These are phyloP conservation scores for Neostethus bicornis DNA, from an alignment of 2,797 vertebrate genomes.

Conservation along the genomic window DNA sequence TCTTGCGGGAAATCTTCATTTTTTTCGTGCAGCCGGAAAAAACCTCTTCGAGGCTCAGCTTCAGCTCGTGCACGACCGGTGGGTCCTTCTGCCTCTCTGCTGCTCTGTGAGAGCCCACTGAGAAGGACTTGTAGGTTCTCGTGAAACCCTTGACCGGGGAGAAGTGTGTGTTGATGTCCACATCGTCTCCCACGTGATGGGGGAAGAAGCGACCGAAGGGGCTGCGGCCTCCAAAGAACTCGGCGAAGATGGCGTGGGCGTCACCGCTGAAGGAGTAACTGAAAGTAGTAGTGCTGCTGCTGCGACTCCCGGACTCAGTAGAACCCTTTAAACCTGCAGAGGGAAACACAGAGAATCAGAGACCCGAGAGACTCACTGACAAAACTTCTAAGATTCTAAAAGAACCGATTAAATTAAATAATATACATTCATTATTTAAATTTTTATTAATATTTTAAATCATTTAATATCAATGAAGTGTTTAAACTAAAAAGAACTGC, in stretches of 20 bases:
- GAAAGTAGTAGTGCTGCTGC: constrained; percentile 86
- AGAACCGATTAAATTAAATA: too few species aligned
- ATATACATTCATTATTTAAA: too few species aligned
- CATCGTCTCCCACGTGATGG: constrained; percentile 85
- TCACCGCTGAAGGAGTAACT: constrained; percentile 96
- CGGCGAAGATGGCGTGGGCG: constrained; percentile 94
- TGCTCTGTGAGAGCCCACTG: constrained; percentile 52
- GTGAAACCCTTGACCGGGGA: constrained; percentile 79
- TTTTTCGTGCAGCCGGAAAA: constrained; percentile 93
- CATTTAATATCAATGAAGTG: too few species aligned
- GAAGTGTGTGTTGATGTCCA: constrained; percentile 94
- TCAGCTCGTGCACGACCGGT: constrained; percentile 92
- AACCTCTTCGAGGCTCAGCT: constrained; percentile 96
- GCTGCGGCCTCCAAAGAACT: constrained; percentile 94
- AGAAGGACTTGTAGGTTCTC: constrained; percentile 73
- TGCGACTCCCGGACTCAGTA: constrained; percentile 72
- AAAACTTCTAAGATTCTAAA: too few species aligned
- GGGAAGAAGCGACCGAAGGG: constrained; percentile 96
- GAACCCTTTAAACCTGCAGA: constrained; percentile 71
- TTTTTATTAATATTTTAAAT: too few species aligned
- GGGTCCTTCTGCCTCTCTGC: constrained; percentile 91
- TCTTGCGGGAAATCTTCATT: constrained; percentile 97
- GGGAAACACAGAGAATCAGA: neutral
- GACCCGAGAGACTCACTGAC: neutral
- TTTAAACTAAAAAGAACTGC: too few species aligned